Conservation (phyloP, 2,888 invertebrate species). For the Sericinus montela region DNA sequence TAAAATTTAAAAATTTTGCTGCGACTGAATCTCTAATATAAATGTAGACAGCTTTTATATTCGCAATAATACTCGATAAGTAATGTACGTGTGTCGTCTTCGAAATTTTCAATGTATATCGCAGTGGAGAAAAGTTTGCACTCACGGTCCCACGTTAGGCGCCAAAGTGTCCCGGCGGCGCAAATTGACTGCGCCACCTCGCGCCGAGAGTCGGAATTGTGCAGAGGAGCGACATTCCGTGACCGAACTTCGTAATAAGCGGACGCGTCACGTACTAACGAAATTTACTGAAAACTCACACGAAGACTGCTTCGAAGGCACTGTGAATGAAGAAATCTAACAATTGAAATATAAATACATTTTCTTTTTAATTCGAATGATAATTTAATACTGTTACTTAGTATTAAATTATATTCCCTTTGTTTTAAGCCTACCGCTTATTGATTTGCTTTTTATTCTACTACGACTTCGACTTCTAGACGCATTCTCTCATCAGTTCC, state of each 20-base stretch:
- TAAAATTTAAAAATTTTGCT: no score
- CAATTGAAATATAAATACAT: background rate
- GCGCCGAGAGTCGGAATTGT: constrained; percentile 42
- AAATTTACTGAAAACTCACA: constrained; percentile 45
- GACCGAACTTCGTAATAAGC: constrained; percentile 53
- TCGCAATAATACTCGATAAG: constrained; percentile 9
- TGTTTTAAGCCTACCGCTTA: no score
- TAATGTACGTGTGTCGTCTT: constrained; percentile 16
- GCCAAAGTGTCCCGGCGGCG: constrained; percentile 45
- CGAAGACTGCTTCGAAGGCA: constrained; percentile 10
- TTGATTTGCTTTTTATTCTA: no score
- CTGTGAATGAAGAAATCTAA: background rate
- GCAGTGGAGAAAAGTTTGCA: constrained; percentile 19
- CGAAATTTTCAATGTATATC: constrained; percentile 24
- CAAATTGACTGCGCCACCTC: constrained; percentile 69
- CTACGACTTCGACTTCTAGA: no score
- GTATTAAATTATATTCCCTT: no score
- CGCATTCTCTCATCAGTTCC: no score
- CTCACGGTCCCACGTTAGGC: constrained; percentile 42
- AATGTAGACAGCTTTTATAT: background rate
- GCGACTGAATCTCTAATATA: no score
- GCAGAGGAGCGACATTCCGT: constrained; percentile 52
- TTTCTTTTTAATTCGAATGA: no score
- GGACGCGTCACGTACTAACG: constrained; percentile 53
- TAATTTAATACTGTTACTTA: no score